phyloP scores from a whole-genome alignment of 2,888 invertebrate genomes.

The Hedya salicella region DNA sequence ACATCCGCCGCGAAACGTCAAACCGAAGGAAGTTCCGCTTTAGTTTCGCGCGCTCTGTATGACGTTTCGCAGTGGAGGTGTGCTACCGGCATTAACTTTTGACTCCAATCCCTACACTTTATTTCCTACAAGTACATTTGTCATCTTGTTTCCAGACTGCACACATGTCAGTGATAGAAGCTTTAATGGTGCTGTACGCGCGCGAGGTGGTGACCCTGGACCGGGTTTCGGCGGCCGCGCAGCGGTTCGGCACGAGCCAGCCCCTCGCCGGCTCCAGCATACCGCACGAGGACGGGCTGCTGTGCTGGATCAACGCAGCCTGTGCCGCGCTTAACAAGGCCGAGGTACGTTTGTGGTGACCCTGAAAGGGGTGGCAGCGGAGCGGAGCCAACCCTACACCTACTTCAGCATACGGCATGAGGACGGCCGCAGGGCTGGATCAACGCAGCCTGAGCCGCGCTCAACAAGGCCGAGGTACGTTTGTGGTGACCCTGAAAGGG shows the following conservation, averaged over 20 bases:
- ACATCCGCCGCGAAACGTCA: too few species aligned
- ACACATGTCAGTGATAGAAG: conserved; percentile 98
- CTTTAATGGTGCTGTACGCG: conserved; percentile 96
- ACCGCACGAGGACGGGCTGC: conserved; percentile 92
- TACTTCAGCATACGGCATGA: not conserved
- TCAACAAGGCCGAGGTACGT: too few species aligned
- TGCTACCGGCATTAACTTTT: too few species aligned
- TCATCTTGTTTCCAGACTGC: conserved; percentile 90
- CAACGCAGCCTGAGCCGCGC: too few species aligned
- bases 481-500: conserved; percentile 93
- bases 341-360: conserved; percentile 67
- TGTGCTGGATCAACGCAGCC: conserved; percentile 96
- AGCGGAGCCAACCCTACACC: not conserved
- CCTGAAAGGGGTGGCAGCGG: too few species aligned
- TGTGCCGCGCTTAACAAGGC: conserved; percentile 89
- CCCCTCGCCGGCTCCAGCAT: conserved; percentile 76
- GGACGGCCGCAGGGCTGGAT: too few species aligned
- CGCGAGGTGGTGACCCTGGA: conserved; percentile 96
- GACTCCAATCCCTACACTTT: too few species aligned
- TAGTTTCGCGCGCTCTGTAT: too few species aligned
- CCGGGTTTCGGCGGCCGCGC: conserved; percentile 93
- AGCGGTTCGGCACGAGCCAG: conserved; percentile 87
- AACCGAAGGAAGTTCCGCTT: too few species aligned
- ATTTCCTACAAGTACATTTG: too few species aligned
- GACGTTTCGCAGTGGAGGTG: too few species aligned